phyloP scores from a whole-genome alignment of 2,797 vertebrate genomes.

The Neomorphus geoffroyi region DNA sequence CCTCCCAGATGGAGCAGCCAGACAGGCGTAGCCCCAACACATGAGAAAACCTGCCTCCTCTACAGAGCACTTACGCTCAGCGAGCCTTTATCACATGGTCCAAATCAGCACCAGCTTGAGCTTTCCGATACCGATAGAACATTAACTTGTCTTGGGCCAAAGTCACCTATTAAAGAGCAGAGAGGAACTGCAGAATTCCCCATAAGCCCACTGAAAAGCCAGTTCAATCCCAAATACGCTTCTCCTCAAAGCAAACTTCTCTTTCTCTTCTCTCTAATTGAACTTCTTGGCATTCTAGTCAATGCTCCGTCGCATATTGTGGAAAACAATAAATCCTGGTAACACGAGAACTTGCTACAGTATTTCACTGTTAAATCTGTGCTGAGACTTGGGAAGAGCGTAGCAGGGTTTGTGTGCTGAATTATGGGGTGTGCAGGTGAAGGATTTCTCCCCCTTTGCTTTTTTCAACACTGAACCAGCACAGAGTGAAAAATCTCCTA shows the following conservation, averaged over 20 bases:
- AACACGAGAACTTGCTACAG: constrained; percentile 37
- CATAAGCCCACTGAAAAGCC: not conserved
- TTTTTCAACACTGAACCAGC: not conserved
- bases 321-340: constrained; percentile 58
- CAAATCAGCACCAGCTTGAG: constrained; percentile 33
- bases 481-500: not conserved
- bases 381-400: constrained; percentile 43
- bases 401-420: constrained; percentile 5
- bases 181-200: constrained; percentile 2
- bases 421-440: constrained; percentile 34
- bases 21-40: not conserved
- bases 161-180: not conserved
- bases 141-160: not conserved
- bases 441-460: not conserved
- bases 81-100: not conserved
- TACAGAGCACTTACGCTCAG: not conserved
- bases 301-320: not conserved
- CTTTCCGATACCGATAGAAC: not conserved
- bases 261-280: constrained; percentile 43
- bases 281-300: constrained; percentile 24
- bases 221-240: not conserved
- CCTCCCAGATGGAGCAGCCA: not conserved
- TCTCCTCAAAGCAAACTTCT: constrained; percentile 27
- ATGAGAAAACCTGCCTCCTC: not conserved
- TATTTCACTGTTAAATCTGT: constrained; percentile 42